These are phyloP conservation scores for Gallinago media DNA, from an alignment of 2,113 vertebrate genomes.

Conservation along the genomic window DNA sequence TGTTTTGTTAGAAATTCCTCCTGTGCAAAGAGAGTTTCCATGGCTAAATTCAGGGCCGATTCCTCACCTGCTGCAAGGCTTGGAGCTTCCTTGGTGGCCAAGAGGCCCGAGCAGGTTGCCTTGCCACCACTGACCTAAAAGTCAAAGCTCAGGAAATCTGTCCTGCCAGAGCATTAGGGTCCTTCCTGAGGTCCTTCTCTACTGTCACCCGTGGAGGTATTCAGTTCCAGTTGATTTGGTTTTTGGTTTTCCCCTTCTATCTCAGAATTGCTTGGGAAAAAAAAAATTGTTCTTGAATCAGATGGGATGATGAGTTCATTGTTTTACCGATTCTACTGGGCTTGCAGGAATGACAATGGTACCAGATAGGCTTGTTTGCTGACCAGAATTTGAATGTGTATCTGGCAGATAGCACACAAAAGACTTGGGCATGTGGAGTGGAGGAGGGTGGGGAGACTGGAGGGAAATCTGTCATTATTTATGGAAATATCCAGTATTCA, in stretches of 20 bases:
- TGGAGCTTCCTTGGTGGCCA: background rate
- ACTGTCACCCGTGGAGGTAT: background rate
- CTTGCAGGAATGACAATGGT: constrained; percentile 54
- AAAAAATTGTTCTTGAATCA: constrained; percentile 3
- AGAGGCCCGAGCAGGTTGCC: background rate
- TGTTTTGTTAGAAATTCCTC: background rate
- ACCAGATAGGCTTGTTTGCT: constrained; percentile 51
- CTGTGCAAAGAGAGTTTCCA: background rate
- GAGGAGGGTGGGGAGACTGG: constrained; percentile 55
- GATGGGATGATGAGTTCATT: constrained; percentile 30
- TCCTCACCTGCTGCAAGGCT: background rate
- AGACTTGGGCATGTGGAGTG: constrained; percentile 54
- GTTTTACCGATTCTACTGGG: constrained; percentile 55
- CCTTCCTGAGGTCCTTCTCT: background rate
- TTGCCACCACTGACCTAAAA: background rate
- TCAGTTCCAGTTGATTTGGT: background rate
- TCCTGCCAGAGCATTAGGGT: accelerated
- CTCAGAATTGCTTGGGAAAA: background rate
- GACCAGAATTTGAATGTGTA: constrained; percentile 54
- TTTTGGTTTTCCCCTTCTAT: background rate
- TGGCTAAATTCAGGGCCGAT: background rate
- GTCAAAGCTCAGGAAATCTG: accelerated
- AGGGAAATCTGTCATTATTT: constrained; percentile 66
- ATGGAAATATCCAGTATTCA: constrained; percentile 67
- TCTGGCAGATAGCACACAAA: constrained; percentile 56